These are phyloP conservation scores for Crossaster papposus DNA, from an alignment of 53 echinoderm and acorn worm genomes.

Conservation along the genomic window DNA sequence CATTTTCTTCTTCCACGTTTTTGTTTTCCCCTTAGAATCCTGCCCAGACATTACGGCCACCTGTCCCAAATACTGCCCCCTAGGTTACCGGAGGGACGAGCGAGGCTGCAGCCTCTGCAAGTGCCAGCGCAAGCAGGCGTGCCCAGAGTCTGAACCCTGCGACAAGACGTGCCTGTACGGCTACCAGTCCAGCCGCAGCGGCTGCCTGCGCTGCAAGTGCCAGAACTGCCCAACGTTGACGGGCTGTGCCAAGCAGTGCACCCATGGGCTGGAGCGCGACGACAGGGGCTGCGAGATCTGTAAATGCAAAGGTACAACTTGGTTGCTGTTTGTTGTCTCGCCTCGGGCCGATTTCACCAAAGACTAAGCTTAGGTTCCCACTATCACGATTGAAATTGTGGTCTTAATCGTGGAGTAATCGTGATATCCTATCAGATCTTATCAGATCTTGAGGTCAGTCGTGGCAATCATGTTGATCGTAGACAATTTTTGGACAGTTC, in stretches of 20 bases:
- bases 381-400: no score
- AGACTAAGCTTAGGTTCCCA: no score
- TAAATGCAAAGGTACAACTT: conserved; percentile 87
- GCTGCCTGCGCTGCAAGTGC: conserved; percentile 84
- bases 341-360: no score
- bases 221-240: conserved; percentile 73
- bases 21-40: conserved; percentile 14
- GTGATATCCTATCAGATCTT: no score
- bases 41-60: conserved; percentile 57
- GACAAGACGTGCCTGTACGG: conserved; percentile 91
- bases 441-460: no score
- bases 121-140: conserved; percentile 76
- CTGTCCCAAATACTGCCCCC: conserved; percentile 69
- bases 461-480: no score
- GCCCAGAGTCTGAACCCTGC: conserved; percentile 77
- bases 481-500: no score
- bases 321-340: no score
- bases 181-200: conserved; percentile 74
- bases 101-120: conserved; percentile 72
- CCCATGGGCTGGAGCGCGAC: conserved; percentile 85
- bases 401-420: no score
- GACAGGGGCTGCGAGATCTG: conserved; percentile 93
- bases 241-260: conserved; percentile 84
- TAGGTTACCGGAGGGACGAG: conserved; percentile 78
- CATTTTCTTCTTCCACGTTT: neutral